Percentiles rank a stretch among this genome's conserved stretches.
Conservation (phyloP, 2,888 invertebrate species). For the Hypolimnas misippus region DNA sequence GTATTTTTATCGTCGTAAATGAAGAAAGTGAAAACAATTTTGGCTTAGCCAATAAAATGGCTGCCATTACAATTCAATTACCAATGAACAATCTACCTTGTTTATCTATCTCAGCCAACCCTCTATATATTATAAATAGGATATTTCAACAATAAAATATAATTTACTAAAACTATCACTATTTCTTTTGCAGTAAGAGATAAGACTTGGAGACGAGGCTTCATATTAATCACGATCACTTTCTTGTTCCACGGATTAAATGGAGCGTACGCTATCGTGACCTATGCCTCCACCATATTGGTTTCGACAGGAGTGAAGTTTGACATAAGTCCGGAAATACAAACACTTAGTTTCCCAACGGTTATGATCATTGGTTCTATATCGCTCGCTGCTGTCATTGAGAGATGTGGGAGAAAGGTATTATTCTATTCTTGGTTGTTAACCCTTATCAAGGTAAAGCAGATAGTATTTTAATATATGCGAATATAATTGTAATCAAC, state of each 20-base stretch:
- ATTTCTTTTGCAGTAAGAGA: conserved; percentile 63
- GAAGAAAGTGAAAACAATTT: background rate
- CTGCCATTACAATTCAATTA: too few species aligned
- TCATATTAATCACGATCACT: conserved; percentile 50
- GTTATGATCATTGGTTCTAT: conserved; percentile 65
- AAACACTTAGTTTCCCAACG: conserved; percentile 63
- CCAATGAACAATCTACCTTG: too few species aligned
- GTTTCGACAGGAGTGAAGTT: conserved; percentile 59
- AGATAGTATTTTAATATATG: background rate
- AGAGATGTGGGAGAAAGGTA: conserved; percentile 65
- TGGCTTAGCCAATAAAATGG: background rate
- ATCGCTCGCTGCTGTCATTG: conserved; percentile 61
- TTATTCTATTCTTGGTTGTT: background rate
- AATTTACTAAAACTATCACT: too few species aligned
- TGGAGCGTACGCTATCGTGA: conserved; percentile 61
- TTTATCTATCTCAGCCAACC: too few species aligned
- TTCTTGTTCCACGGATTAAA: conserved; percentile 54
- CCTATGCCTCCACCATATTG: conserved; percentile 61
- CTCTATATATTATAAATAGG: too few species aligned
- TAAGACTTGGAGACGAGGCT: conserved; percentile 57
- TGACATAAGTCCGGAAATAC: conserved; percentile 61
- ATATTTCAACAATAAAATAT: too few species aligned
- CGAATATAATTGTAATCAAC: background rate
- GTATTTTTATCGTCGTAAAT: conserved; percentile 40
- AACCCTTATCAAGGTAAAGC: background rate